Base-by-base conservation (phyloP, 92 coral and sea anemone genomes). In the Chrysogorgia sp. region DNA sequence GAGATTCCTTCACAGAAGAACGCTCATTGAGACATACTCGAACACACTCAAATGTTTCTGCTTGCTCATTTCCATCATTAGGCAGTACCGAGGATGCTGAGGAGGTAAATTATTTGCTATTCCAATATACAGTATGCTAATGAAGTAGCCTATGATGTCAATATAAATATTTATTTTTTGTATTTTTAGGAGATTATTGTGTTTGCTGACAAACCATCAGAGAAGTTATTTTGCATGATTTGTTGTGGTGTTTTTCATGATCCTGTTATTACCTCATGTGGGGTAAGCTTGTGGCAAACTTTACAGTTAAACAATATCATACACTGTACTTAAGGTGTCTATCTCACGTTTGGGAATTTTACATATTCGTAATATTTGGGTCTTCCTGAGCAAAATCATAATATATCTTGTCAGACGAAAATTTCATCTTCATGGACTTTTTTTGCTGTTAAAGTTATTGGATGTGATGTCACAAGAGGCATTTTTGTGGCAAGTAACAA, bases 241-340 rank as follows among this genome's bases (percentile, higher is more conserved):
- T 96, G 99, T 58, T 86, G 81, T 14, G 80, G 93, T 32, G 97
- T 96, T 29, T 96, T 96, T 34, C 92, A 96, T 48, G 99, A 96
- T 34, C 99, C 99, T 33, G 92, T 96, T 13, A 96, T 96, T 33
- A 89, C 99, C 0, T 96, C 99, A n/a, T 96, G 99, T 85, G 99
- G 99, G 91, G 99, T 96, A 71, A 85, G 96, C 28, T 14, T 9
- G 17, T 29, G n/a, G n/a, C 1, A 29, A 22, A 58, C 10, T 29
- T 20, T 58, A n/a, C 3, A 22, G 12, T 31, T 58, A n/a, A n/a
- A n/a, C n/a, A n/a, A n/a, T n/a, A n/a, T n/a, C n/a, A n/a, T n/a
- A n/a, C n/a, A n/a, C n/a, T n/a, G n/a, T n/a, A n/a, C n/a, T n/a
- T n/a, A n/a, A n/a, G n/a, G n/a, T n/a, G n/a, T n/a, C n/a, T n/a